These are phyloP conservation scores for Canis aureus DNA, from an alignment of 2,113 vertebrate genomes.

Conservation along the genomic window DNA sequence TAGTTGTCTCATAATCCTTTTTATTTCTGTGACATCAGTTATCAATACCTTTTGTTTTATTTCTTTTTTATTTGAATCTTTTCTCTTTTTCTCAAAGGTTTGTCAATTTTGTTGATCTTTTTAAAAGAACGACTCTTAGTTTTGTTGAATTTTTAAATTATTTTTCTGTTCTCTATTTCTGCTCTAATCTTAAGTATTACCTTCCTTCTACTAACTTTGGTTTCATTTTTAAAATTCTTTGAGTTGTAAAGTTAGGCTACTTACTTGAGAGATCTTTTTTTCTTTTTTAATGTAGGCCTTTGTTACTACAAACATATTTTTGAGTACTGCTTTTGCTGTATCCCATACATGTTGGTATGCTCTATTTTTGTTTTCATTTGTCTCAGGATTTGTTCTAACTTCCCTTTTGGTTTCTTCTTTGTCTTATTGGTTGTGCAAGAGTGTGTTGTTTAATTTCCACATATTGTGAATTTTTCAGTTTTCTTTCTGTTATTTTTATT, in stretches of 20 bases:
- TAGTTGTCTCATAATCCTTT: not conserved
- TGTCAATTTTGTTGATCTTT: not conserved
- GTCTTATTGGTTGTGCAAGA: not conserved
- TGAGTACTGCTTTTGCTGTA: not conserved
- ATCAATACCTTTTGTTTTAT: not conserved
- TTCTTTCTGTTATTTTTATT: not conserved
- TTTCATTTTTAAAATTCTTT: not conserved
- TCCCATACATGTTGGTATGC: not conserved
- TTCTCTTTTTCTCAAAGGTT: not conserved
- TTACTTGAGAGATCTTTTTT: not conserved
- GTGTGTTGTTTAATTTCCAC: not conserved
- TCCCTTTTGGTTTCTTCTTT: not conserved
- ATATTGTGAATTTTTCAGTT: not conserved
- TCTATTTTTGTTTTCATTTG: constrained; percentile 1
- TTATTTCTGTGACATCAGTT: not conserved
- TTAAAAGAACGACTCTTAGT: not conserved
- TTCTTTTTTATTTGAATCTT: not conserved
- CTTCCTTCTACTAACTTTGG: not conserved
- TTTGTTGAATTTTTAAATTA: not conserved
- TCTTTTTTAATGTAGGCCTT: not conserved
- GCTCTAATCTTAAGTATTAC: not conserved
- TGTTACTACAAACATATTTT: not conserved
- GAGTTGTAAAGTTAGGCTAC: not conserved
- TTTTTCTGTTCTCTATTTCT: constrained; percentile 11
- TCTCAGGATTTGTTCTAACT: not conserved